Evolutionary conservation across 2,113 vertebrate species (phyloP).

Genomic region (Tenebrosternarchus preto): DNA sequence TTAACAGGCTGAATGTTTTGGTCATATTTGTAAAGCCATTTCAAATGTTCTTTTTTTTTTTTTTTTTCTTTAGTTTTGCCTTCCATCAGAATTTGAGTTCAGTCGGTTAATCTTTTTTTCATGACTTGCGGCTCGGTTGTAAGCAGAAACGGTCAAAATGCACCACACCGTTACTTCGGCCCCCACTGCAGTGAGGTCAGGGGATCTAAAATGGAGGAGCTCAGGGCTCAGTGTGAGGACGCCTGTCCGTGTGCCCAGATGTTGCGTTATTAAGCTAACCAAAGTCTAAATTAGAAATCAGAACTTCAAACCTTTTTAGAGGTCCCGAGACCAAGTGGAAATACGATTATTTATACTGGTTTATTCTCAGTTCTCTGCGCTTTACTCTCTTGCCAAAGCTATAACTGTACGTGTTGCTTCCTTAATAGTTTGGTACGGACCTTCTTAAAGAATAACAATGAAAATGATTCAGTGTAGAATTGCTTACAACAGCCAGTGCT

Average conservation of each 20-base stretch:
- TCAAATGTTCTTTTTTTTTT: too few species aligned
- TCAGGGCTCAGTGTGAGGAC: not conserved
- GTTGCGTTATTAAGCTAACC: not conserved
- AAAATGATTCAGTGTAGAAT: not conserved
- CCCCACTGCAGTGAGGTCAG: too few species aligned
- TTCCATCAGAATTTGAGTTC: not conserved
- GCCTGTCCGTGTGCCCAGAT: not conserved
- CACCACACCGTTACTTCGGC: too few species aligned
- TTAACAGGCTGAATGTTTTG: not conserved
- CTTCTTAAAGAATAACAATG: not conserved
- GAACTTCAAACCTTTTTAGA: not conserved
- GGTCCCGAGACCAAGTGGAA: conserved; percentile 46
- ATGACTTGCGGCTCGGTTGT: not conserved
- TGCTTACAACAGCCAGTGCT: not conserved
- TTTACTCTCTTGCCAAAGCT: conserved; percentile 46
- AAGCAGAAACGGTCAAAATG: not conserved
- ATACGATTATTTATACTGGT: conserved; percentile 1
- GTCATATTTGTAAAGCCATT: not conserved
- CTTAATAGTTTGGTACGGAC: conserved; percentile 31
- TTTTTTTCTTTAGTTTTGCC: not conserved
- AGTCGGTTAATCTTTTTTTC: not conserved
- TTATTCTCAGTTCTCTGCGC: not conserved
- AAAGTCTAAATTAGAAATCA: not conserved
- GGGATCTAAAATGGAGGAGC: not conserved
- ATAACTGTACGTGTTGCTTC: conserved; percentile 43